A percentile compares a stretch with the other conserved stretches of the same genome.
These are phyloP conservation scores for Thomomys bottae DNA, from an alignment of 2,113 vertebrate species.

Conservation along the genomic window DNA sequence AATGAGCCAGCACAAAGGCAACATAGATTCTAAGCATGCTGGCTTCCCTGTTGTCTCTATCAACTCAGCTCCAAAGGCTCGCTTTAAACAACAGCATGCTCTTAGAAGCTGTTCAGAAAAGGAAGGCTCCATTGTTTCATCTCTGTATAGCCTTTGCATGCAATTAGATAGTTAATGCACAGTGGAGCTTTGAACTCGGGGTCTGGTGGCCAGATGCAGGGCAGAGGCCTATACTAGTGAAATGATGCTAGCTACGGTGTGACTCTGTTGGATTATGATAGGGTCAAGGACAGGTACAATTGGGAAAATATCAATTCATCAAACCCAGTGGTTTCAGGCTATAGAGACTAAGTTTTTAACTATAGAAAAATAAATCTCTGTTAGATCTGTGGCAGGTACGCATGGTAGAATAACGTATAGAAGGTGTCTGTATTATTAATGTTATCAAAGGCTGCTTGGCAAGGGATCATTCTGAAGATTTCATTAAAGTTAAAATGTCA, in stretches of 20 bases:
- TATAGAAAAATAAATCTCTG: not conserved
- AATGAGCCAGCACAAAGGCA: slow-evolving; percentile 42
- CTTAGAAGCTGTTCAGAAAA: slow-evolving; percentile 67
- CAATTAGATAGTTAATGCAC: slow-evolving; percentile 4
- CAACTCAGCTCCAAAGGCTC: slow-evolving; percentile 70
- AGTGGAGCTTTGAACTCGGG: not conserved
- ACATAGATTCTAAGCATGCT: slow-evolving; percentile 8
- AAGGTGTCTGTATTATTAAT: not conserved
- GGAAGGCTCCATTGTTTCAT: slow-evolving; percentile 74
- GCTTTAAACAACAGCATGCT: slow-evolving; percentile 64
- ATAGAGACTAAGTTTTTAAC: not conserved
- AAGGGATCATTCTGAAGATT: slow-evolving; percentile 45
- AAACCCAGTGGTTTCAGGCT: not conserved
- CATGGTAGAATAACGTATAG: not conserved
- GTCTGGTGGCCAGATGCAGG: not conserved
- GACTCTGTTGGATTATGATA: not conserved
- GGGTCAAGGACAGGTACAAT: not conserved
- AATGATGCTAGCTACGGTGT: not conserved
- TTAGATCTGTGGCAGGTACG: not conserved
- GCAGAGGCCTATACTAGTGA: not conserved
- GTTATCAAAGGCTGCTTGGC: slow-evolving; percentile 32
- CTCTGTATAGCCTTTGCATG: slow-evolving; percentile 24
- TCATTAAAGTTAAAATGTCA: slow-evolving; percentile 14
- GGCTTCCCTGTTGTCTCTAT: slow-evolving; percentile 48
- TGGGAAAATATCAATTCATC: slow-evolving; percentile 19